Percentiles rank a stretch among this genome's conserved stretches.
These are phyloP conservation scores for Mesitornis unicolor DNA, from an alignment of 2,113 vertebrate genomes.

Conservation along the genomic window DNA sequence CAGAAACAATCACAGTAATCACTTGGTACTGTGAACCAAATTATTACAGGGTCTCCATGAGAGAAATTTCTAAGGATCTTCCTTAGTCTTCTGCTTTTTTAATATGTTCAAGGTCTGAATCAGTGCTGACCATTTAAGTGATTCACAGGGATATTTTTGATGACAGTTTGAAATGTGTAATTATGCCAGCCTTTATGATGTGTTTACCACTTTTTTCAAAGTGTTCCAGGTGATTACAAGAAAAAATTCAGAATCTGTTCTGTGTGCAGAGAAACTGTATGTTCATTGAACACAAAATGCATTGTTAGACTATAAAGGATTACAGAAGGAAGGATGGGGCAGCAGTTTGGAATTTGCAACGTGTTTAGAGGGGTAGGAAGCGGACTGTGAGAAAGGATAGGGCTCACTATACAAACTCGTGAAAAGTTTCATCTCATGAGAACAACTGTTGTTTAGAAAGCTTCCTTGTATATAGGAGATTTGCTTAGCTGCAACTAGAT, in stretches of 20 bases:
- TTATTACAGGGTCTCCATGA: not conserved
- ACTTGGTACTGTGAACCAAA: not conserved
- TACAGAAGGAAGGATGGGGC: not conserved
- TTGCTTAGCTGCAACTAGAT: not conserved
- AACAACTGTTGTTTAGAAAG: not conserved
- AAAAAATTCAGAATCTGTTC: not conserved
- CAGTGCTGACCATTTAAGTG: not conserved
- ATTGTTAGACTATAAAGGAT: not conserved
- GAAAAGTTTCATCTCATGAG: not conserved
- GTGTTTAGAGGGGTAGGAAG: not conserved
- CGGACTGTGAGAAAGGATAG: not conserved
- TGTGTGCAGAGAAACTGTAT: not conserved
- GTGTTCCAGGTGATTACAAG: not conserved
- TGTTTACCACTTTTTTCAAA: not conserved
- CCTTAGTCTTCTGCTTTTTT: not conserved
- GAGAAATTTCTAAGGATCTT: not conserved
- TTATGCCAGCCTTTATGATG: not conserved
- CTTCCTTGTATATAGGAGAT: not conserved
- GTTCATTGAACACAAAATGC: not conserved
- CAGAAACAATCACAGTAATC: not conserved
- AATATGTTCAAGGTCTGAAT: not conserved
- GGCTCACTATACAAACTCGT: not conserved
- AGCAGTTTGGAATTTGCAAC: not conserved
- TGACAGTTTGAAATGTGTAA: not conserved
- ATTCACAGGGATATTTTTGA: not conserved